These are phyloP conservation scores for Eriosoma lanigerum DNA, from an alignment of 1,140 invertebrate species.

Conservation along the genomic window DNA sequence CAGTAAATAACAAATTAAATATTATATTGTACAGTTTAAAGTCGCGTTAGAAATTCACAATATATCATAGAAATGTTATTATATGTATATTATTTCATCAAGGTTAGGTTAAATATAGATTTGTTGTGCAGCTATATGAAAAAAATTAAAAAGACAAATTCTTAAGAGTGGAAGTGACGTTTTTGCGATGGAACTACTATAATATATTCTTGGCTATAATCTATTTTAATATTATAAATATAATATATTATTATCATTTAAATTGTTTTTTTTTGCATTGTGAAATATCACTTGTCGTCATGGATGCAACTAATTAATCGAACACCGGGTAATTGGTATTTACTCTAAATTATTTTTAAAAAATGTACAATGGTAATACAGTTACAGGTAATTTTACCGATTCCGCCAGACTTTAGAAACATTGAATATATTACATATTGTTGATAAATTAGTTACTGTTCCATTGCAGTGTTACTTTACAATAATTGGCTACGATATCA, in stretches of 20 bases:
- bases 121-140: neutral
- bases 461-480: neutral
- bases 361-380: too few relatives aligned
- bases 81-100: slow-evolving; percentile 9
- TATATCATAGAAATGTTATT: neutral
- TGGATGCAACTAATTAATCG: too few relatives aligned
- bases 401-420: too few relatives aligned
- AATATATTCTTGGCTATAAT: slow-evolving; percentile 28
- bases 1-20: too few relatives aligned
- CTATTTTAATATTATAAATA: neutral
- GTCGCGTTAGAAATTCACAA: neutral
- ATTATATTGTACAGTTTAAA: neutral
- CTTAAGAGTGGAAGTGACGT: neutral
- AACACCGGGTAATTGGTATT: too few relatives aligned
- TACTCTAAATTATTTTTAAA: too few relatives aligned
- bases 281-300: neutral
- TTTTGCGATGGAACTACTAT: neutral
- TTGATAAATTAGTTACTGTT: neutral
- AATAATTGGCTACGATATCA: slow-evolving; percentile 16
- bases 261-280: neutral
- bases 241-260: neutral
- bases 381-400: too few relatives aligned
- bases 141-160: neutral
- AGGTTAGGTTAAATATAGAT: slow-evolving; percentile 35
- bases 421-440: too few relatives aligned